Evolutionary conservation across 35 echinoderm and acorn worm genomes (phyloP).

Genomic region (Stichopus chloronotus): DNA sequence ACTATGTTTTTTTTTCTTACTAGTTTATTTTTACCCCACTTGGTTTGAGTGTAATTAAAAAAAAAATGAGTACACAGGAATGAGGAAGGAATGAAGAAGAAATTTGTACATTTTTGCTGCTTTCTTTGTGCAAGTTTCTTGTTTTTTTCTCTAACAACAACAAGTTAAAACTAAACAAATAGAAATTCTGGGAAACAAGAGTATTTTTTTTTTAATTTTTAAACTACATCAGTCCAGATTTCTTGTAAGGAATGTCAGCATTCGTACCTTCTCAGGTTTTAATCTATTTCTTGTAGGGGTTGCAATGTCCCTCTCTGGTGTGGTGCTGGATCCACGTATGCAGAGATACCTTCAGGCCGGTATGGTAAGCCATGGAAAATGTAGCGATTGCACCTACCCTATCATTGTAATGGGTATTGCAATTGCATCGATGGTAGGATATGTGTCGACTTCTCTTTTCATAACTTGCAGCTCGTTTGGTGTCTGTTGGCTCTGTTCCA

Average conservation of each 20-base stretch:
- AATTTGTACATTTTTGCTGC: too few relatives aligned
- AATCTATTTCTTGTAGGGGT: slow-evolving; percentile 7
- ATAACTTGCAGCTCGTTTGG: background rate
- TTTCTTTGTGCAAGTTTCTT: too few relatives aligned
- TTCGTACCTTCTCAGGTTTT: slow-evolving; percentile 44
- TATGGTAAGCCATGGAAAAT: slow-evolving; percentile 36
- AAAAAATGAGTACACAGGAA: too few relatives aligned
- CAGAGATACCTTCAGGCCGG: slow-evolving; percentile 28
- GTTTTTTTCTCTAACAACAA: too few relatives aligned
- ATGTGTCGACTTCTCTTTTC: background rate
- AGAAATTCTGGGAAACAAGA: too few relatives aligned
- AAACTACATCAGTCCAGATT: too few relatives aligned
- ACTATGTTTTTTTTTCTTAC: too few relatives aligned
- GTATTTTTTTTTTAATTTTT: too few relatives aligned
- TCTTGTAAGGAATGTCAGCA: slow-evolving; percentile 30
- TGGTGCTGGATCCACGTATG: slow-evolving; percentile 32
- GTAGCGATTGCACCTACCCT: background rate
- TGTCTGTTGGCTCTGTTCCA: background rate
- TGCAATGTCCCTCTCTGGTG: slow-evolving; percentile 40
- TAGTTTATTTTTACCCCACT: too few relatives aligned
- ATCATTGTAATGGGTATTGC: slow-evolving; percentile 16
- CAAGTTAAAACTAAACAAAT: too few relatives aligned
- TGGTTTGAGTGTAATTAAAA: too few relatives aligned
- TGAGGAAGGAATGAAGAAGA: too few relatives aligned
- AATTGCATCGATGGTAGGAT: background rate